Evolutionary conservation across 2,797 vertebrate species (phyloP).

Genomic region (Catostomus latipinnis): DNA sequence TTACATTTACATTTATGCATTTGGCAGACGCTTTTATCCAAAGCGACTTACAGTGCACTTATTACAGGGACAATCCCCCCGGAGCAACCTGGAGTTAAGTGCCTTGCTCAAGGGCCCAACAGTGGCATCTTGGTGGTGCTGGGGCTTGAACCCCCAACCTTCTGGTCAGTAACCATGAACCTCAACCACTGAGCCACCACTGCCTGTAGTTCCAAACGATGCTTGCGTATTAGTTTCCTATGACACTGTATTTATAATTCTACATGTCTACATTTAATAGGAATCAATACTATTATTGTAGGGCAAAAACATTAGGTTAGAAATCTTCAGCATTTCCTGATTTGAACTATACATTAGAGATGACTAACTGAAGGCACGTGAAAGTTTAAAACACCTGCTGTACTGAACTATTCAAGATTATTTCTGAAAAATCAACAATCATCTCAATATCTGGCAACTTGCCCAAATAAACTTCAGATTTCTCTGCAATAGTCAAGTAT

Average conservation of each 20-base stretch:
- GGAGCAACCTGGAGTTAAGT: too few relatives aligned
- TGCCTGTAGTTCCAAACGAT: background rate
- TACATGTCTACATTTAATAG: background rate
- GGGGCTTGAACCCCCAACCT: too few relatives aligned
- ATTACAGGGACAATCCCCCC: too few relatives aligned
- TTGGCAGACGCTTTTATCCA: too few relatives aligned
- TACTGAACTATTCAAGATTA: too few relatives aligned
- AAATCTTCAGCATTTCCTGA: slow-evolving; percentile 2
- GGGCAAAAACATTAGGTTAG: background rate
- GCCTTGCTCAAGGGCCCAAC: too few relatives aligned
- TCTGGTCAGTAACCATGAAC: too few relatives aligned
- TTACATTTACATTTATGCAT: too few relatives aligned
- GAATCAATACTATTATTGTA: background rate
- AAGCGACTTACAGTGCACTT: too few relatives aligned
- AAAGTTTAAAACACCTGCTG: background rate
- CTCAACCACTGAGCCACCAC: too few relatives aligned
- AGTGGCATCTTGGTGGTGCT: too few relatives aligned
- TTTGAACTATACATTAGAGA: background rate
- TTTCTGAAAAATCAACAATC: too few relatives aligned
- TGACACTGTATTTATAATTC: background rate
- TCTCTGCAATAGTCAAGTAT: background rate
- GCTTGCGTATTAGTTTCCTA: background rate
- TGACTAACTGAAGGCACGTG: background rate
- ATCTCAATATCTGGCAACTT: background rate
- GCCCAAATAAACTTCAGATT: background rate